These are phyloP conservation scores for Metopia argyrocephala DNA, from an alignment of 2,888 invertebrate genomes.

Conservation along the genomic window DNA sequence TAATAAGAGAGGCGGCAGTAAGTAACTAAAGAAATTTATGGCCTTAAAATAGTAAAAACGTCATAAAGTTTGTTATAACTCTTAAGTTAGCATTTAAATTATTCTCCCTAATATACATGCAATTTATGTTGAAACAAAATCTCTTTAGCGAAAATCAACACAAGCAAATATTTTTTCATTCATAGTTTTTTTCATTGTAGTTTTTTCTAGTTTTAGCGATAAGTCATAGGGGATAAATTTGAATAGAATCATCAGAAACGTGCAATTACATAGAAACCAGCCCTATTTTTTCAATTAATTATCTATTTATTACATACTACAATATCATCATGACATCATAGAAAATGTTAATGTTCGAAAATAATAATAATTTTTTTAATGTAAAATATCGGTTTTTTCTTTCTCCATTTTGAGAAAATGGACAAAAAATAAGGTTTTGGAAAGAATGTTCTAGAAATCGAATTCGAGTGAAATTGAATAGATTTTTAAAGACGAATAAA, in stretches of 20 bases:
- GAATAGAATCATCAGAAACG: background rate
- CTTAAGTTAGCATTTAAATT: background rate
- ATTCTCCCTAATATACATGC: background rate
- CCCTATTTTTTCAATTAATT: too few species aligned
- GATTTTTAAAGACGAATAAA: too few species aligned
- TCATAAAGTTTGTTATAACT: background rate
- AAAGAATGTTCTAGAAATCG: too few species aligned
- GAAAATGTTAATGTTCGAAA: too few species aligned
- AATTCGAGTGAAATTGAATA: too few species aligned
- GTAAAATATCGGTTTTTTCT: too few species aligned
- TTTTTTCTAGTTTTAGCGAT: slow-evolving; percentile 4
- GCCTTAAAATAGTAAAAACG: background rate
- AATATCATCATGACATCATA: too few species aligned
- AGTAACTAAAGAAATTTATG: background rate
- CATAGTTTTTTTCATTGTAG: slow-evolving; percentile 22
- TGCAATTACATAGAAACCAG: too few species aligned
- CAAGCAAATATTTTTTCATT: slow-evolving; percentile 43
- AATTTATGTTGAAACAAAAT: background rate
- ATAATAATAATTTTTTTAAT: too few species aligned
- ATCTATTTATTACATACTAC: too few species aligned
- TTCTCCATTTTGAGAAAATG: too few species aligned
- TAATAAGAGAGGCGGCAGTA: background rate
- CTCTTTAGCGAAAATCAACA: background rate
- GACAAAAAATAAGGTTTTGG: too few species aligned
- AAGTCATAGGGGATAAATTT: background rate